These are phyloP conservation scores for Meiosimyza platycephala DNA, from an alignment of 2,888 invertebrate species.

Conservation along the genomic window DNA sequence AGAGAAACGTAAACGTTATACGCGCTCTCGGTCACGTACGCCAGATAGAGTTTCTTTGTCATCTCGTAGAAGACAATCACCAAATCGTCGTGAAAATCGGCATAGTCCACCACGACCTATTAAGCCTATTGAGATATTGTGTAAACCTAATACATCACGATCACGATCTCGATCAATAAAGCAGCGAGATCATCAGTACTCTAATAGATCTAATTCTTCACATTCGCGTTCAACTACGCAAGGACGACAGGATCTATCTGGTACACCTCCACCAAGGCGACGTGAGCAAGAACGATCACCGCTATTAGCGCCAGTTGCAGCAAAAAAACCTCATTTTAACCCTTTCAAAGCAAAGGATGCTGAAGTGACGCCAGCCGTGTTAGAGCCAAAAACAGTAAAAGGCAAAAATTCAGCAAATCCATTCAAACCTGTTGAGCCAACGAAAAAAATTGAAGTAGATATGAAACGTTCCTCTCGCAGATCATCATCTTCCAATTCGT, in stretches of 20 bases:
- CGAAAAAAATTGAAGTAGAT: not conserved
- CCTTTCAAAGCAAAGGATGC: conserved; percentile 56
- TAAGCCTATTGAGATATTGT: conserved; percentile 17
- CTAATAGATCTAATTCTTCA: conserved; percentile 9
- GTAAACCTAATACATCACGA: conserved; percentile 19
- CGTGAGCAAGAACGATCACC: conserved; percentile 14
- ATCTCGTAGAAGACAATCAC: conserved; percentile 30
- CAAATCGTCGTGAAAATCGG: conserved; percentile 20
- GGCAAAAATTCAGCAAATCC: conserved; percentile 40
- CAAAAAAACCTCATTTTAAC: conserved; percentile 50
- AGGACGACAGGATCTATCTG: conserved; percentile 37
- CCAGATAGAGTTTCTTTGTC: conserved; percentile 5
- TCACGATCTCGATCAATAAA: conserved; percentile 37
- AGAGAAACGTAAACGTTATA: conserved; percentile 41
- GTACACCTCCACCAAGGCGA: conserved; percentile 36
- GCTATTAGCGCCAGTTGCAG: not conserved
- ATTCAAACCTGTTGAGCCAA: conserved; percentile 42
- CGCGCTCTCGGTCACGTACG: conserved; percentile 35
- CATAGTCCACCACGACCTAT: not conserved
- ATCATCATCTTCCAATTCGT: conserved; percentile 39
- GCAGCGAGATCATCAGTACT: not conserved
- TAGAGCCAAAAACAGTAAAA: conserved; percentile 16
- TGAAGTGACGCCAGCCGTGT: conserved; percentile 41
- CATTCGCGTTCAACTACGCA: conserved; percentile 40
- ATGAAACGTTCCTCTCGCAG: not conserved